phyloP scores from a whole-genome alignment of 2,888 invertebrate species.

The Agapostemon virescens region DNA sequence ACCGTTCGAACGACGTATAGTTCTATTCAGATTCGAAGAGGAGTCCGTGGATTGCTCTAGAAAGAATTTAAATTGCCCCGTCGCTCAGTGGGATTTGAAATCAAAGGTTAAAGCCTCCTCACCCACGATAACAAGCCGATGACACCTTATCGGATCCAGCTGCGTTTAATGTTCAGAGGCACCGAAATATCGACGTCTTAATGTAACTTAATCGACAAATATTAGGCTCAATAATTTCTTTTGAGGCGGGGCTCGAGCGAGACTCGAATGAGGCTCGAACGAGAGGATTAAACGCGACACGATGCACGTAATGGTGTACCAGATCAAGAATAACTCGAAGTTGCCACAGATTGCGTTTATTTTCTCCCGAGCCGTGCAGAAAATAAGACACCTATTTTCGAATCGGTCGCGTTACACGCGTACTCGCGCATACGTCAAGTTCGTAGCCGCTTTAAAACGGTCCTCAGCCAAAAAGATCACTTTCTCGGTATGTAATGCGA shows the following conservation, averaged over 20 bases:
- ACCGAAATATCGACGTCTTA: constrained; percentile 27
- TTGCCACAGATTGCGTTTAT: constrained; percentile 72
- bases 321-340: constrained; percentile 65
- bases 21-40: constrained; percentile 55
- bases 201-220: constrained; percentile 26
- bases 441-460: constrained; percentile 47
- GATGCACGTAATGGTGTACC: constrained; percentile 53
- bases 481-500: constrained; percentile 17
- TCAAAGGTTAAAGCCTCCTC: constrained; percentile 50
- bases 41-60: constrained; percentile 45
- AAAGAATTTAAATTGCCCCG: constrained; percentile 58
- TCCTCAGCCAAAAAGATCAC: constrained; percentile 28
- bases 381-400: constrained; percentile 73
- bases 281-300: constrained; percentile 30
- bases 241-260: background rate
- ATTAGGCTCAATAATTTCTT: constrained; percentile 32
- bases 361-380: constrained; percentile 68
- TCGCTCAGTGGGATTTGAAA: constrained; percentile 51
- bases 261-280: background rate
- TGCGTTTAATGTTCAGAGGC: background rate
- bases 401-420: constrained; percentile 61
- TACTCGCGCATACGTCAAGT: constrained; percentile 59
- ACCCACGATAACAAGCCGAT: constrained; percentile 21
- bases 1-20: constrained; percentile 53
- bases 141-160: constrained; percentile 16